Percentiles rank a stretch among this genome's conserved stretches.
Conservation (phyloP, 1,140 invertebrate genomes). For the Pogonus chalceus region DNA sequence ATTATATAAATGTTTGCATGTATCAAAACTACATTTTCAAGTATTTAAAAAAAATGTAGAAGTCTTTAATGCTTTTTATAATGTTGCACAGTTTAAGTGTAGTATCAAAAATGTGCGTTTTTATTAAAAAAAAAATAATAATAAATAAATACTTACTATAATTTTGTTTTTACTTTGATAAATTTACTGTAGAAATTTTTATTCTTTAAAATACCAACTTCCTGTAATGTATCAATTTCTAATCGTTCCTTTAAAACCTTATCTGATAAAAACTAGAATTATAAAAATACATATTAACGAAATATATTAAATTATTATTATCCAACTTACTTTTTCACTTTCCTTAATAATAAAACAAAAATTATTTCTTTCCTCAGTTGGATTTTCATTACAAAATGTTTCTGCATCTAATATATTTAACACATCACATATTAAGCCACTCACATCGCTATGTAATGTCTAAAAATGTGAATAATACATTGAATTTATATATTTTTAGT, state of each 20-base stretch:
- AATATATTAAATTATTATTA: slow-evolving; percentile 7
- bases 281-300: slow-evolving; percentile 3
- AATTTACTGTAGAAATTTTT: slow-evolving; percentile 91
- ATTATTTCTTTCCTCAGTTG: slow-evolving; percentile 54
- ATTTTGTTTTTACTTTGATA: slow-evolving; percentile 95
- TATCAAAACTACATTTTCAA: slow-evolving; percentile 13
- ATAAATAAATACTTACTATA: slow-evolving; percentile 71
- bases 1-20: slow-evolving; percentile 8
- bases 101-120: slow-evolving; percentile 9
- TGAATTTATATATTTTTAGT: slow-evolving; percentile 12
- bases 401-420: slow-evolving; percentile 71
- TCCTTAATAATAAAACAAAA: slow-evolving; percentile 71
- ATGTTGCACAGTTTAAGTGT: neutral
- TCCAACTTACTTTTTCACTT: slow-evolving; percentile 50
- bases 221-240: slow-evolving; percentile 87
- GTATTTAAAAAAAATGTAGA: slow-evolving; percentile 8
- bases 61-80: slow-evolving; percentile 9
- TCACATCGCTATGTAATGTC: slow-evolving; percentile 60
- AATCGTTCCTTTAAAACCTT: slow-evolving; percentile 82
- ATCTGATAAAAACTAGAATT: slow-evolving; percentile 62
- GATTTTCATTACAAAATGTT: slow-evolving; percentile 44
- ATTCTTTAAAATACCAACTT: slow-evolving; percentile 84
- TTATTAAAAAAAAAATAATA: slow-evolving; percentile 17
- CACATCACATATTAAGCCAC: slow-evolving; percentile 67
- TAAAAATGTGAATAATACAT: neutral